A percentile compares a stretch with the other conserved stretches of the same genome.
phyloP scores from a whole-genome alignment of 2,797 vertebrate genomes.

The Cichlasoma orientale region DNA sequence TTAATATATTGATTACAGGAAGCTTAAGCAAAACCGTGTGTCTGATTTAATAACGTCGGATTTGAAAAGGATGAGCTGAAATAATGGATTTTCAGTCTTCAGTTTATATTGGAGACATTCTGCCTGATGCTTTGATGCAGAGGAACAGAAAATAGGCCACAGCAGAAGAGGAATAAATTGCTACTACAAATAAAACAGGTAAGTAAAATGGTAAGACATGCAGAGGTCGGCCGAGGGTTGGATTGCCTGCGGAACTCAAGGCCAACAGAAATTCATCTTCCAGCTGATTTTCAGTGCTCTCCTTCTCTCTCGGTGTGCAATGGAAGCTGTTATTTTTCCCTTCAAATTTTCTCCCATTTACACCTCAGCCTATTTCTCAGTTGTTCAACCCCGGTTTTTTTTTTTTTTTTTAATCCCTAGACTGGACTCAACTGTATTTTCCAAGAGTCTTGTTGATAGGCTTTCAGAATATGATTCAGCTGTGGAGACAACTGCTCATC shows the following conservation, averaged over 20 bases:
- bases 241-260: constrained; percentile 38
- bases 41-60: neutral
- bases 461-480: constrained; percentile 52
- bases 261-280: constrained; percentile 41
- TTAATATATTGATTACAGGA: neutral
- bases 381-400: constrained; percentile 11
- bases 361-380: constrained; percentile 27
- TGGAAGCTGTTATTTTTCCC: constrained; percentile 29
- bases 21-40: neutral
- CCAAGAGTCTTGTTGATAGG: constrained; percentile 47
- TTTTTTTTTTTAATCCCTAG: constrained; percentile 36
- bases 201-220: constrained; percentile 11
- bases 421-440: constrained; percentile 39
- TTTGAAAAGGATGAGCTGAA: neutral
- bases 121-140: neutral
- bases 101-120: constrained; percentile 2
- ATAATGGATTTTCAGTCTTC: neutral
- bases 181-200: constrained; percentile 11
- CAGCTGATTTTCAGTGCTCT: constrained; percentile 17
- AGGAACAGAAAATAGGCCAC: neutral
- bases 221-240: constrained; percentile 43
- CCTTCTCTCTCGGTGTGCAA: neutral
- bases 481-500: constrained; percentile 57
- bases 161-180: constrained; percentile 22
- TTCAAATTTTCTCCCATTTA: constrained; percentile 22